Conservation (phyloP, 2,888 invertebrate genomes). For the Pristionchus japonicus region DNA sequence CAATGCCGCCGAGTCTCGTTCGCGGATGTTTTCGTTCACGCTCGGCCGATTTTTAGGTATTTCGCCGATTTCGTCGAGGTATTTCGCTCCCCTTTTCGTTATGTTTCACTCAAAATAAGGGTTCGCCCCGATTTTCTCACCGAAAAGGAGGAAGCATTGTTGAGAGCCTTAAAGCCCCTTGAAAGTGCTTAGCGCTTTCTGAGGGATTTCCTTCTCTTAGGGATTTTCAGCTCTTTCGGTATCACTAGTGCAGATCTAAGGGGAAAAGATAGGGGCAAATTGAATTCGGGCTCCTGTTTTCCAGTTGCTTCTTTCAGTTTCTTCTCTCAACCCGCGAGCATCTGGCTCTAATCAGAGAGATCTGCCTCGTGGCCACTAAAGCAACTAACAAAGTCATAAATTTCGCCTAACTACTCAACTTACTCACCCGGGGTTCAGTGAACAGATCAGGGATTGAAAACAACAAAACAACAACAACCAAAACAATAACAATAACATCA, state of each 20-base stretch:
- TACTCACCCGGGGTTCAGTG: neutral
- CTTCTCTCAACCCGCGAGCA: neutral
- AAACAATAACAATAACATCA: neutral
- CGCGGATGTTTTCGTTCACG: neutral
- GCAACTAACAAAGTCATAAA: neutral
- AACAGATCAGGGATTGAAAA: neutral
- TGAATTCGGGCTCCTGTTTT: neutral
- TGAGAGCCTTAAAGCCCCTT: neutral
- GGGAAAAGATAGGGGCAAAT: neutral
- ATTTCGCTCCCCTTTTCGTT: neutral
- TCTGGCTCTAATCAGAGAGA: neutral
- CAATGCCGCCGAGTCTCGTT: neutral
- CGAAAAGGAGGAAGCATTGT: neutral
- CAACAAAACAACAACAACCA: neutral
- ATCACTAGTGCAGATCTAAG: slow-evolving; percentile 4
- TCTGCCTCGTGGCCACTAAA: neutral
- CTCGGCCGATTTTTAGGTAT: neutral
- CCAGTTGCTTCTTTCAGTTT: neutral
- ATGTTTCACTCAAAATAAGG: neutral
- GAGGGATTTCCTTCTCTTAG: neutral
- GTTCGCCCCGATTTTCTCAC: neutral
- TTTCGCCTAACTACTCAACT: neutral
- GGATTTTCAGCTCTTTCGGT: no score
- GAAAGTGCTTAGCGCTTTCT: neutral
- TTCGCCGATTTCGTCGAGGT: neutral